These are phyloP conservation scores for Sisor rabdophorus DNA, from an alignment of 2,113 vertebrate genomes.

Conservation along the genomic window DNA sequence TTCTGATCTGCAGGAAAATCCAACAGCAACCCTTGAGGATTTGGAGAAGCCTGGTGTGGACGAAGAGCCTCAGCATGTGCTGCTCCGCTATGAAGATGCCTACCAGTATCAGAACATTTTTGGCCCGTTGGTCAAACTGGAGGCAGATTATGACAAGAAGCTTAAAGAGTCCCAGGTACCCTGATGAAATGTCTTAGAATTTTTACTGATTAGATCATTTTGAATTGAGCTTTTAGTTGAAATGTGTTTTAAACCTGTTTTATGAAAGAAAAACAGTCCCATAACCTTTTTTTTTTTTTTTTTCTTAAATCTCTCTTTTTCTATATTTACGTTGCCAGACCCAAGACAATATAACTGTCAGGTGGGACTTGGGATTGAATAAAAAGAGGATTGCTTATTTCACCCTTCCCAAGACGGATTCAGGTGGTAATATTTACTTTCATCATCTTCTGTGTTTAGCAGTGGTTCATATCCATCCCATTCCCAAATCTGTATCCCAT, in stretches of 20 bases:
- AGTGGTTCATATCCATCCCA: constrained; percentile 51
- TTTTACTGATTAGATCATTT: no score
- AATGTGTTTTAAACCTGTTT: background rate
- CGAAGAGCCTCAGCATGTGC: constrained; percentile 94
- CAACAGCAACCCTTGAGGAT: constrained; percentile 92
- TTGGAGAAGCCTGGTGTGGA: constrained; percentile 96
- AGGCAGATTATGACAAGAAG: constrained; percentile 98
- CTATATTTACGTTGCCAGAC: constrained; percentile 68
- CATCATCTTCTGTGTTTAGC: constrained; percentile 48
- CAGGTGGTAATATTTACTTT: constrained; percentile 77
- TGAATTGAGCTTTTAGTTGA: background rate
- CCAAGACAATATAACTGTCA: constrained; percentile 98
- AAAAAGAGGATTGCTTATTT: constrained; percentile 99
- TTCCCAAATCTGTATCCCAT: constrained; percentile 46
- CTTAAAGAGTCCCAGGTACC: constrained; percentile 97
- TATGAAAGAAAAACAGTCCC: background rate
- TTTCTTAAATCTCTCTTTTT: background rate
- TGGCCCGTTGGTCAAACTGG: constrained; percentile 94
- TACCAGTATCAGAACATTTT: constrained; percentile 99
- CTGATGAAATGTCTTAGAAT: background rate
- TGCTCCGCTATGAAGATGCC: constrained; percentile 94
- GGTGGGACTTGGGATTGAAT: constrained; percentile 98
- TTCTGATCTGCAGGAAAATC: constrained; percentile 80
- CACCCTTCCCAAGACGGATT: constrained; percentile 97
- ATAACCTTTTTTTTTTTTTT: background rate